These are phyloP conservation scores for Netelia inedita DNA, from an alignment of 2,888 invertebrate species.

Conservation along the genomic window DNA sequence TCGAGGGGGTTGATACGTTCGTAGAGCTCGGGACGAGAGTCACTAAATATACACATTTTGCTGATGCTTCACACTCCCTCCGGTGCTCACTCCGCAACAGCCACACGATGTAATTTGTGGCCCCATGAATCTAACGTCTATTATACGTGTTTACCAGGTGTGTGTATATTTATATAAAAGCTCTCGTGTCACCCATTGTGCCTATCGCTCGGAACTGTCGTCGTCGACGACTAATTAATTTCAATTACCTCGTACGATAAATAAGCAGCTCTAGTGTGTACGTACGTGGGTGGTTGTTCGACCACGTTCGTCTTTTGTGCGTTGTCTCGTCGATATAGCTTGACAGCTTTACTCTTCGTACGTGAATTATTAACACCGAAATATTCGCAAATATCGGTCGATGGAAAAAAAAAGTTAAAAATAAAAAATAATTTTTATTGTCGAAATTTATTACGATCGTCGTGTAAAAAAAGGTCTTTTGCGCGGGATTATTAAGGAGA, in stretches of 20 bases:
- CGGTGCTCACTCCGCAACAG: slow-evolving; percentile 33
- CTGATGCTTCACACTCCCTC: slow-evolving; percentile 6
- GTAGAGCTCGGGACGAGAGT: neutral
- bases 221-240: slow-evolving; percentile 66
- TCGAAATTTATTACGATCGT: neutral
- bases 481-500: too few relatives aligned
- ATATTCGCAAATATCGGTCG: neutral
- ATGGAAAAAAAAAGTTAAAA: neutral
- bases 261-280: slow-evolving; percentile 44
- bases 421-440: neutral
- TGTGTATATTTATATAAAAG: slow-evolving; percentile 32
- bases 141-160: slow-evolving; percentile 46
- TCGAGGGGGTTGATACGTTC: neutral
- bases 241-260: slow-evolving; percentile 66
- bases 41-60: neutral
- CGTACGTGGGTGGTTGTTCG: slow-evolving; percentile 43
- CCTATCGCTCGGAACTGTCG: slow-evolving; percentile 46
- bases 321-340: slow-evolving; percentile 13
- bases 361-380: neutral
- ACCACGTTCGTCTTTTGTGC: slow-evolving; percentile 42
- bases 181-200: slow-evolving; percentile 31
- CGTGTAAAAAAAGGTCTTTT: too few relatives aligned
- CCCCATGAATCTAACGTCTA: slow-evolving; percentile 59
- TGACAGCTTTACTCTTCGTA: slow-evolving; percentile 8
- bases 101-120: slow-evolving; percentile 36